These are phyloP conservation scores for Drosophila hamatofila DNA, from an alignment of 2,888 invertebrate species.

Conservation along the genomic window DNA sequence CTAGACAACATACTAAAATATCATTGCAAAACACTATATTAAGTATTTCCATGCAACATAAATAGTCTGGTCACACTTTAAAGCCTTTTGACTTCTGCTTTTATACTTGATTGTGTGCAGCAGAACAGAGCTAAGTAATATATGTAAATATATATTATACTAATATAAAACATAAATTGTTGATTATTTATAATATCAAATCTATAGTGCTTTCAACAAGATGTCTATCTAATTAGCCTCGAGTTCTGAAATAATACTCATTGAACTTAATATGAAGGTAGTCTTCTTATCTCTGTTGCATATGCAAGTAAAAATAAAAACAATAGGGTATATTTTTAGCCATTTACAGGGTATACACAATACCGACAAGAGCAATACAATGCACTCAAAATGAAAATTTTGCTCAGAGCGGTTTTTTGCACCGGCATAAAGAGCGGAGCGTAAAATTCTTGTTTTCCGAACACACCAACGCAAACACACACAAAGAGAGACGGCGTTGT, in stretches of 20 bases:
- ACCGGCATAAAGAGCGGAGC: conserved; percentile 64
- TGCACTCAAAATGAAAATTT: conserved; percentile 46
- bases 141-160: too few species aligned
- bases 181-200: too few species aligned
- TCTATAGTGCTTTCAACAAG: too few species aligned
- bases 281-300: neutral
- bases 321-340: too few species aligned
- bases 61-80: neutral
- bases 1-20: neutral
- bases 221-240: too few species aligned
- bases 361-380: conserved; percentile 21
- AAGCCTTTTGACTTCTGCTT: neutral
- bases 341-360: conserved; percentile 18
- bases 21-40: neutral
- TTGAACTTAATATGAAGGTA: too few species aligned
- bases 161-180: too few species aligned
- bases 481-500: conserved; percentile 11
- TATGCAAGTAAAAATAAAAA: neutral
- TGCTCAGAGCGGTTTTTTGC: conserved; percentile 54
- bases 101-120: too few species aligned
- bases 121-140: too few species aligned
- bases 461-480: conserved; percentile 17
- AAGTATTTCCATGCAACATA: neutral
- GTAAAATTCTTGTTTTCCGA: conserved; percentile 62
- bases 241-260: too few species aligned